These are phyloP conservation scores for Elmis aenea DNA, from an alignment of 2,888 invertebrate species.

Conservation along the genomic window DNA sequence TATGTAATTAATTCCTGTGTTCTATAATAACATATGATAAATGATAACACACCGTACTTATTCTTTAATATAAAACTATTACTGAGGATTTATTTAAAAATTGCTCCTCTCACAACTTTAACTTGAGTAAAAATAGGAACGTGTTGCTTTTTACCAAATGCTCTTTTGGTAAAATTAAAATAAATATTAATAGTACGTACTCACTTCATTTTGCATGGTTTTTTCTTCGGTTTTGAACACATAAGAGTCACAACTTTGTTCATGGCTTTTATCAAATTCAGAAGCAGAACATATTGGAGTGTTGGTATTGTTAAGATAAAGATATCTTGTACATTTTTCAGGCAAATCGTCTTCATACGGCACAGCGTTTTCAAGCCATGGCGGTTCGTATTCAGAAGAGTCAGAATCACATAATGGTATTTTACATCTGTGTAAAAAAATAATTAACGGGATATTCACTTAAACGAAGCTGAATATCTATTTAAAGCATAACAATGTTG, in stretches of 20 bases:
- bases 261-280: slow-evolving; percentile 26
- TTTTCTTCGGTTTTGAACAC: slow-evolving; percentile 20
- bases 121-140: too few relatives aligned
- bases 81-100: too few relatives aligned
- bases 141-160: too few relatives aligned
- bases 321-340: slow-evolving; percentile 29
- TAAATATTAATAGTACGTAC: too few relatives aligned
- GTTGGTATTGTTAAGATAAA: slow-evolving; percentile 11
- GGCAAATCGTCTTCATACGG: slow-evolving; percentile 34
- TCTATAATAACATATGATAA: too few relatives aligned
- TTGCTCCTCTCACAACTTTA: too few relatives aligned
- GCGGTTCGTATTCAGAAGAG: slow-evolving; percentile 28
- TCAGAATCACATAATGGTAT: slow-evolving; percentile 39
- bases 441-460: not conserved
- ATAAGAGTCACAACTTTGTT: slow-evolving; percentile 39
- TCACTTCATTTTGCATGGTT: slow-evolving; percentile 24
- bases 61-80: too few relatives aligned
- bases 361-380: slow-evolving; percentile 40
- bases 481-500: too few relatives aligned
- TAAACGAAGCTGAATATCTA: too few relatives aligned
- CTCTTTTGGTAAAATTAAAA: too few relatives aligned
- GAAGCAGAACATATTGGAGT: slow-evolving; percentile 29
- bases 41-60: too few relatives aligned
- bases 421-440: slow-evolving; percentile 10
- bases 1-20: too few relatives aligned